Evolutionary conservation across 2,113 vertebrate species (phyloP).

Genomic region (Acrocephalus arundinaceus): DNA sequence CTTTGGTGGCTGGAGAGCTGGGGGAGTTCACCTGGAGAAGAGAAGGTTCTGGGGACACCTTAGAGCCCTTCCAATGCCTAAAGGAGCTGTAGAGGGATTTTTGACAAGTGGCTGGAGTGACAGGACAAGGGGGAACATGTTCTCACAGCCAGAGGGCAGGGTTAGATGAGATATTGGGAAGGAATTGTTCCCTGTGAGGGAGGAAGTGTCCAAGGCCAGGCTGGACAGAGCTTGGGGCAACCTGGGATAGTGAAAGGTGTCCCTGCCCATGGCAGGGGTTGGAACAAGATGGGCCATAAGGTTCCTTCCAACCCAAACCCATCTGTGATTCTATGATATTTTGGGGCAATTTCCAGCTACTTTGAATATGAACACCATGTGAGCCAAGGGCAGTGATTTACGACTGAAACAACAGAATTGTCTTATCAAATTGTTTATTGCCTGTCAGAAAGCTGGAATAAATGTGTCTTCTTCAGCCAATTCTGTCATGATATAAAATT

Average conservation of each 20-base stretch:
- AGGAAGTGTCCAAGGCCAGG: not conserved
- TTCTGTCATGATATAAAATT: not conserved
- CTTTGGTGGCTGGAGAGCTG: not conserved
- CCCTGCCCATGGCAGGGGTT: not conserved
- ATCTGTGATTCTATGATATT: not conserved
- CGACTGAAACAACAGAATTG: not conserved
- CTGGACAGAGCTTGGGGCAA: fast-evolving
- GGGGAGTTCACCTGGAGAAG: not conserved
- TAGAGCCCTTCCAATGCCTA: not conserved
- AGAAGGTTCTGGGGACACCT: not conserved
- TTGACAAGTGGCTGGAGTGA: not conserved
- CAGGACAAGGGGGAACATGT: not conserved
- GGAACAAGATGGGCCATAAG: fast-evolving
- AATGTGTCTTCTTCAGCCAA: not conserved
- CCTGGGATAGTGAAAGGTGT: not conserved
- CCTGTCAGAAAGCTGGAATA: not conserved
- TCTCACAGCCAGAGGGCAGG: not conserved
- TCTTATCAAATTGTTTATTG: not conserved
- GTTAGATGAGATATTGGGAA: not conserved
- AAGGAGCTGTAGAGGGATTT: not conserved
- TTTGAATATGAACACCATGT: not conserved
- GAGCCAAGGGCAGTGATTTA: not conserved
- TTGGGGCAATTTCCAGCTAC: not conserved
- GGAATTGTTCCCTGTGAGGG: fast-evolving
- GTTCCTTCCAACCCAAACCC: not conserved